A percentile compares a stretch with the other conserved stretches of the same genome.
phyloP scores from a whole-genome alignment of 2,797 vertebrate species.

The Sebastes jordani region DNA sequence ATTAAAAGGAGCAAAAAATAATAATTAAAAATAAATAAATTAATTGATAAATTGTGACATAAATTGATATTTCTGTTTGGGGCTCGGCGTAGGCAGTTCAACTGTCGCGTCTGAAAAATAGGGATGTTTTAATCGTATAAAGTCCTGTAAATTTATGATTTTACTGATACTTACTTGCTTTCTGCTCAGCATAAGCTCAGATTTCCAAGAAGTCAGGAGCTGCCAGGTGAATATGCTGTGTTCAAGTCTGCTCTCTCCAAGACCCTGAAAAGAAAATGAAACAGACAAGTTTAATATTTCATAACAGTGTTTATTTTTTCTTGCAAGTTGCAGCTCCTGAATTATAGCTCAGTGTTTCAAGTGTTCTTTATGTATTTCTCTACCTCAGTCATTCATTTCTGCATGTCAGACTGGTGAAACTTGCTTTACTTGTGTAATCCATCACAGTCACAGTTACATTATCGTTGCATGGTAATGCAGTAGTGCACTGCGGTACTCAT shows the following conservation, averaged over 20 bases:
- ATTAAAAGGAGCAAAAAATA: no score
- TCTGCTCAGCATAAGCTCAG: conserved; percentile 76
- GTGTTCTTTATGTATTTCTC: background rate
- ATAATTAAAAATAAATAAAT: no score
- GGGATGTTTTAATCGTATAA: background rate
- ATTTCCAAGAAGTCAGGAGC: conserved; percentile 83
- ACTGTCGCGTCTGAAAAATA: background rate
- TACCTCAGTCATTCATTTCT: background rate
- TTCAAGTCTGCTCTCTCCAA: conserved; percentile 72
- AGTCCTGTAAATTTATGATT: background rate
- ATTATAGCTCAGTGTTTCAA: background rate
- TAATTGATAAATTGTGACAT: no score
- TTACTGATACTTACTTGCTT: conserved; percentile 68
- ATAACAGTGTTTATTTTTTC: background rate
- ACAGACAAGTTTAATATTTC: background rate
- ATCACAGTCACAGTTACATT: background rate
- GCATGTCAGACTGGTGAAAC: background rate
- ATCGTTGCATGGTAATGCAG: background rate
- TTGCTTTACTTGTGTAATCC: background rate
- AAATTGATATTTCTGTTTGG: no score
- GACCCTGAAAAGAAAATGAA: conserved; percentile 55
- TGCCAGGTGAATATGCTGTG: conserved; percentile 80
- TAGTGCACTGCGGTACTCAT: background rate
- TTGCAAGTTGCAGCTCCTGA: background rate
- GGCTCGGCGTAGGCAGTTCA: background rate